These are phyloP conservation scores for Dryadula phaetusa DNA, from an alignment of 2,888 invertebrate genomes.

Conservation along the genomic window DNA sequence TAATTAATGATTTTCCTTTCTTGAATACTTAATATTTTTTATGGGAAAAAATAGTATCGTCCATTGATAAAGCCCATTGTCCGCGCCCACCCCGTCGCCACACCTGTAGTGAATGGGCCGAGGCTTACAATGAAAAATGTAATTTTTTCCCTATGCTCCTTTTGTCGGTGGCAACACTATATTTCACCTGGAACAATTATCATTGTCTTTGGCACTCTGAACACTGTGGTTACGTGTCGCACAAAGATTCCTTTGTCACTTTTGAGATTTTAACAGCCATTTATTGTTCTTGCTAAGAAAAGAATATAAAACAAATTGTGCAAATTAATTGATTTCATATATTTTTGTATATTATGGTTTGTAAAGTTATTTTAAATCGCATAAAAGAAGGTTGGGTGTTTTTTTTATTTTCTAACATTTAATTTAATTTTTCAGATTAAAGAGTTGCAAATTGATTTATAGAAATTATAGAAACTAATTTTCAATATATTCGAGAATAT, in stretches of 20 bases:
- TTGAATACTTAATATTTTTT: conserved; percentile 41
- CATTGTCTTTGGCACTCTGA: conserved; percentile 82
- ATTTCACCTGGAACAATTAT: conserved; percentile 83
- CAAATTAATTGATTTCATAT: conserved; percentile 33
- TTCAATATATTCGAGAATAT: conserved; percentile 66
- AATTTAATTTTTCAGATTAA: conserved; percentile 34
- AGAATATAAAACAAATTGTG: conserved; percentile 37
- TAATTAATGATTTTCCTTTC: conserved; percentile 43
- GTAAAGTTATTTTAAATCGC: not conserved
- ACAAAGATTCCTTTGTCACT: conserved; percentile 57
- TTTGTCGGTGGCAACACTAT: conserved; percentile 83
- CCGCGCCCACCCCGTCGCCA: conserved; percentile 67
- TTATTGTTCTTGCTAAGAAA: conserved; percentile 41
- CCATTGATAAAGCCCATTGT: conserved; percentile 81
- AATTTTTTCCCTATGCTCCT: conserved; percentile 71
- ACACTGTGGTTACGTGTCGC: conserved; percentile 63
- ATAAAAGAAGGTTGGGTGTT: not conserved
- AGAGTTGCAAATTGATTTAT: conserved; percentile 67
- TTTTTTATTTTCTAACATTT: not conserved
- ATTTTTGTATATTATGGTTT: not conserved
- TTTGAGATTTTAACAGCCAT: conserved; percentile 51
- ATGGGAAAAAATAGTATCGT: conserved; percentile 56
- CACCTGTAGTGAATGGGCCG: conserved; percentile 81
- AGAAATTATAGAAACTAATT: conserved; percentile 70
- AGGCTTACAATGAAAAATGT: conserved; percentile 77